These are phyloP conservation scores for Ectemnius lituratus DNA, from an alignment of 2,888 invertebrate genomes.

Conservation along the genomic window DNA sequence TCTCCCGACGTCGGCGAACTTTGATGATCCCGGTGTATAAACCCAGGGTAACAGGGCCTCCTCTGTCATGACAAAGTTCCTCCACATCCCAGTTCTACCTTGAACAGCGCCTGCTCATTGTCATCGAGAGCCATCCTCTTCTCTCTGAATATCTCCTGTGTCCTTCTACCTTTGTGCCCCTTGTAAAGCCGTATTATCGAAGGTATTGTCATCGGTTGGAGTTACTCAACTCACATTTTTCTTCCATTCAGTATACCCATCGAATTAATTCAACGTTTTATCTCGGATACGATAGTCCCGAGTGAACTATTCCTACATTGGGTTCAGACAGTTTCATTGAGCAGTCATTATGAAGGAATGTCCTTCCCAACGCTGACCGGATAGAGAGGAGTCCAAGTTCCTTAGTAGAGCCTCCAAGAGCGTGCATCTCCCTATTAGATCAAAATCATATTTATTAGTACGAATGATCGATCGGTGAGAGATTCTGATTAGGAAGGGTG, in stretches of 20 bases:
- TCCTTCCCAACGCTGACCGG: too few relatives aligned
- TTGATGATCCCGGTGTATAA: constrained; percentile 27
- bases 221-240: too few relatives aligned
- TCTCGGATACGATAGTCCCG: neutral
- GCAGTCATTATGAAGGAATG: too few relatives aligned
- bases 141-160: neutral
- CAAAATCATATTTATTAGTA: neutral
- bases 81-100: constrained; percentile 4
- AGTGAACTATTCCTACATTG: too few relatives aligned
- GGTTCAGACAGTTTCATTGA: too few relatives aligned
- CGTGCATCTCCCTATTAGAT: neutral
- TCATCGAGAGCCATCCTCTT: neutral
- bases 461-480: neutral
- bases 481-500: constrained; percentile 23
- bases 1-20: constrained; percentile 28
- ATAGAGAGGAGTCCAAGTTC: too few relatives aligned
- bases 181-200: too few relatives aligned
- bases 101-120: neutral
- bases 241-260: too few relatives aligned
- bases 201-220: too few relatives aligned
- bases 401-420: too few relatives aligned
- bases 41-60: constrained; percentile 1
- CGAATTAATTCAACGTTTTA: neutral
- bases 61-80: neutral
- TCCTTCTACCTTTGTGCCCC: neutral